Percentiles rank a stretch among this genome's conserved stretches.
phyloP scores from a whole-genome alignment of 64 coral and sea anemone species.

The Stichodactyla mertensii region DNA sequence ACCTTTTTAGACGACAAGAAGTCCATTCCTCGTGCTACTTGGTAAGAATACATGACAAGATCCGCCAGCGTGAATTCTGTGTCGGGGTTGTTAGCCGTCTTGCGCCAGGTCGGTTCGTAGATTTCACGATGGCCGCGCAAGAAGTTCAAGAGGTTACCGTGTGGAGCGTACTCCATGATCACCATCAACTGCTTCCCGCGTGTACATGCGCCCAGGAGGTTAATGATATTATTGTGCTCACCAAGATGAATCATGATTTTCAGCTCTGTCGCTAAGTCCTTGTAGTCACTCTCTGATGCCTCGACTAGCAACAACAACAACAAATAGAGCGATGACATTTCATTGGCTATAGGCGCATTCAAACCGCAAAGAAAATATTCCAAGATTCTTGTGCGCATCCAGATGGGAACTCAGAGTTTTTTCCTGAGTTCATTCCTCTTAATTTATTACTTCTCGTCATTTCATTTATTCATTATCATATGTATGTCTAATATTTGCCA shows the following conservation, averaged over 20 bases:
- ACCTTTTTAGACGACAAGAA: slow-evolving; percentile 88
- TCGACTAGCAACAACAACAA: slow-evolving; percentile 40
- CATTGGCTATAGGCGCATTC: neutral
- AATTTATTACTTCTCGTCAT: no score
- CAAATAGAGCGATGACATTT: neutral
- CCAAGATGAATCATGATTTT: slow-evolving; percentile 77
- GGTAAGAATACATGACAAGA: slow-evolving; percentile 50
- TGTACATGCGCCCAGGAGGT: slow-evolving; percentile 75
- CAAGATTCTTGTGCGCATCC: no score
- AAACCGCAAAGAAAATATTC: no score
- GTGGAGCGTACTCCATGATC: slow-evolving; percentile 72
- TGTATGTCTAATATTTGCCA: no score
- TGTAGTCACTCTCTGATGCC: slow-evolving; percentile 63
- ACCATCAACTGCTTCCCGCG: slow-evolving; percentile 48
- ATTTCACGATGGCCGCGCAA: slow-evolving; percentile 53
- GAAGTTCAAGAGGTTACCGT: slow-evolving; percentile 55
- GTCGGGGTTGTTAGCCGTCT: slow-evolving; percentile 44
- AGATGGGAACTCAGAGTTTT: no score
- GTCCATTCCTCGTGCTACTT: slow-evolving; percentile 83
- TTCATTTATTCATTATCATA: no score
- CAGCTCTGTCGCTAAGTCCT: slow-evolving; percentile 61
- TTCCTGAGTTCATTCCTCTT: no score
- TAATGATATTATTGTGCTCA: slow-evolving; percentile 69
- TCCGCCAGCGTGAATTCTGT: slow-evolving; percentile 56
- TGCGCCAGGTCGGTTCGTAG: slow-evolving; percentile 66